phyloP scores from a whole-genome alignment of 2,113 vertebrate species.

The Oxyura jamaicensis region DNA sequence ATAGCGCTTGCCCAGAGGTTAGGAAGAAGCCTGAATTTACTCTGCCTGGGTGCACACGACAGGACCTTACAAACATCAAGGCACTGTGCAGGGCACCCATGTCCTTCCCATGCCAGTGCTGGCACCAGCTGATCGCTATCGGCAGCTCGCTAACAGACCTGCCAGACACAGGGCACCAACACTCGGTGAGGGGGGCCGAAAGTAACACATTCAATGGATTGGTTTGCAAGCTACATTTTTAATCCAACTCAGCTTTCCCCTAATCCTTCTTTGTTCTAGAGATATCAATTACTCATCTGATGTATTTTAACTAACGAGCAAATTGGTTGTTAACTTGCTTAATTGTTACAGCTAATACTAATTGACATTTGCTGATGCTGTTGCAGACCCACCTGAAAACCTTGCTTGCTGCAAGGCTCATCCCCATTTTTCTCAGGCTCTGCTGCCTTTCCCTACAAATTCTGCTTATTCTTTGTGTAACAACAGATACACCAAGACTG shows the following conservation, averaged over 20 bases:
- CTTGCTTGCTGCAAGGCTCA: background rate
- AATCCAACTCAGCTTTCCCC: background rate
- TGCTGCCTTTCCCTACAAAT: background rate
- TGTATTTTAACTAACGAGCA: background rate
- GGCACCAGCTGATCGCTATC: background rate
- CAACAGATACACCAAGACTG: background rate
- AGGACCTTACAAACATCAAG: background rate
- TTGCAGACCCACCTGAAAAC: background rate
- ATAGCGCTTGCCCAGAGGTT: background rate
- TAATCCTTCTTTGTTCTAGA: background rate
- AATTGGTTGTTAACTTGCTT: background rate
- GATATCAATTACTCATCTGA: background rate
- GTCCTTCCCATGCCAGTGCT: background rate
- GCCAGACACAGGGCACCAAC: background rate
- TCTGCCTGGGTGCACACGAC: background rate
- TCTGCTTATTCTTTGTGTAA: background rate
- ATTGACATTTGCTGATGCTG: background rate
- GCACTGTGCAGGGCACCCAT: rapidly evolving
- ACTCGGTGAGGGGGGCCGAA: background rate
- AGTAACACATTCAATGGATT: background rate
- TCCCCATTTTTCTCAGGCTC: background rate
- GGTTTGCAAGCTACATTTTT: background rate
- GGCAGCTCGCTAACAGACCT: background rate
- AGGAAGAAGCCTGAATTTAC: background rate
- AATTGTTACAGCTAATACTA: background rate